Conservation (phyloP, 35 echinoderm and acorn worm genomes). For the Heliocidaris erythrogramma region DNA sequence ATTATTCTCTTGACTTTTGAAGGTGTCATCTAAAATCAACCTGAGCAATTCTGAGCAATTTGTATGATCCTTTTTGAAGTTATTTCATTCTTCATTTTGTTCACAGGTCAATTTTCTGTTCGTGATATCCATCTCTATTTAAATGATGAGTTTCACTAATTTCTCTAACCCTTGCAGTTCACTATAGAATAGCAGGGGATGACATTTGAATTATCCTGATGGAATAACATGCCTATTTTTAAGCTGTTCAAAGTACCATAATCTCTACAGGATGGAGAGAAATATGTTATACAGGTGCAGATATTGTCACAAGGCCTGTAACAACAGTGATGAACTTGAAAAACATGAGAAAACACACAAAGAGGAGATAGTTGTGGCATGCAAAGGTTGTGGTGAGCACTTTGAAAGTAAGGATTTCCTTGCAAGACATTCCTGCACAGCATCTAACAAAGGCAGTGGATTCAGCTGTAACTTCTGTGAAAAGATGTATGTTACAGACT, state of each 20-base stretch:
- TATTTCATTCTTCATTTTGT: neutral
- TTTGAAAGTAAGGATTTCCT: neutral
- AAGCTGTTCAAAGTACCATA: neutral
- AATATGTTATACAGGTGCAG: neutral
- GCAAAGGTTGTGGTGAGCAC: neutral
- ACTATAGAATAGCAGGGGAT: neutral
- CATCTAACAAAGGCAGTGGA: neutral
- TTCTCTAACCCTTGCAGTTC: neutral
- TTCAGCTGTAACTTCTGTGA: neutral
- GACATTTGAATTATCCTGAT: neutral
- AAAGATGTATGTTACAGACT: neutral
- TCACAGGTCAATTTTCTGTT: neutral
- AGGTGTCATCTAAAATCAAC: neutral
- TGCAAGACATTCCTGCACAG: neutral
- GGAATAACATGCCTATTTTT: neutral
- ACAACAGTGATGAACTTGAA: neutral
- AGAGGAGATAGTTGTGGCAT: neutral
- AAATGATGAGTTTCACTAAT: neutral
- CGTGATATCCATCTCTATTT: neutral
- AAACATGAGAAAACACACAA: neutral
- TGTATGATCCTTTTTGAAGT: neutral
- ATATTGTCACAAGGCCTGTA: constrained; percentile 4
- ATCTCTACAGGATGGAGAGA: neutral
- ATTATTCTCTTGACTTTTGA: neutral
- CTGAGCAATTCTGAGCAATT: neutral